Evolutionary conservation across 2,113 vertebrate species (phyloP), one percentile per base, ranked within the genome.

Genomic region (Tor tambroides): DNA sequence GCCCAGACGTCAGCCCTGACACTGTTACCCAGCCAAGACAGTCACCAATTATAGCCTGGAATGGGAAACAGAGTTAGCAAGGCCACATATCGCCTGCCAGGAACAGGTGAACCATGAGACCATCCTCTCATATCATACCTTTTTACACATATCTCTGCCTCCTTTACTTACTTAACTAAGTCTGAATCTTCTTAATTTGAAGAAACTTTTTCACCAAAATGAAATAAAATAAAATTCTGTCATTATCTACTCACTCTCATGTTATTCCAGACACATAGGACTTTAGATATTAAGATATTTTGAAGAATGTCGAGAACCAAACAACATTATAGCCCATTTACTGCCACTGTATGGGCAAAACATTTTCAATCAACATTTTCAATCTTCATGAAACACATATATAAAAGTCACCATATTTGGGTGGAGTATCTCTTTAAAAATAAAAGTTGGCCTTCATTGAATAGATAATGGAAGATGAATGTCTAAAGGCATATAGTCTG

Each of bases 31-130:
- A 49, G 69, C 77, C 88, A 89, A 88, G 41, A 85, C 19, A 5
- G 67, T 84, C 83, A 89, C 90, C 88, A 90, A 88, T 92, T 90
- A 93, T 91, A 93, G 90, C 82, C 83, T 90, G 91, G 89, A 91
- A 90, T 77, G 41, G 71, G 72, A 88, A 91, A 91, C 88, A 89
- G 87, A 90, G 89, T 92, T 85, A 86, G 83, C 43, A 88, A 86
- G 85, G 80, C 90, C 71, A 30, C 84, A 76, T 65, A 80, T 88
- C 84, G 84, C 87, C 85, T 91, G 80, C 85, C 90, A 91, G 71
- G 21, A 65, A 83, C 86, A 61, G 30, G 90, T 85, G 87, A 83
- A 30, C 46, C 63, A 83, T 54, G 61, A 4, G 28, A 21, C 75
- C 30, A 77, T 26, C 28, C 19, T 46, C 59, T 77, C 69, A 38